Percentiles rank a stretch among this genome's conserved stretches.
phyloP scores from a whole-genome alignment of 2,888 invertebrate genomes.

The Biston stratarius region DNA sequence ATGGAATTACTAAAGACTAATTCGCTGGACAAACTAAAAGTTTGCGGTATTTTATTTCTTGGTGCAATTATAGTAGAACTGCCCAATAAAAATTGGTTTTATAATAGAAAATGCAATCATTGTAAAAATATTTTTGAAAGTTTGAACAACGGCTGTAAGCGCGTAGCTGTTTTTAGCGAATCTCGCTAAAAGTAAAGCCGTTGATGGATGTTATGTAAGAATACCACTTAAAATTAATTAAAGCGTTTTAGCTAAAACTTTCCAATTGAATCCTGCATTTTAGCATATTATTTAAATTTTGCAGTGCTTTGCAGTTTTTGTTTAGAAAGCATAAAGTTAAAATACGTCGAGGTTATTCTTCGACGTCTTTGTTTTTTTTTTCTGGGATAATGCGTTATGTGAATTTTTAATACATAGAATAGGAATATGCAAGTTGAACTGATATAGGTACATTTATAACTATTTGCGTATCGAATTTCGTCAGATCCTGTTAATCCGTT shows the following conservation, averaged over 20 bases:
- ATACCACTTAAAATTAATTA: slow-evolving; percentile 11
- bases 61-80: neutral
- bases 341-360: neutral
- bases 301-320: slow-evolving; percentile 30
- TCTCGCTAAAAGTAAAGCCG: neutral
- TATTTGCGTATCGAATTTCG: no score
- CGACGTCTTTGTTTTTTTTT: no score
- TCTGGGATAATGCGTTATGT: no score
- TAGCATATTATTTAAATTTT: slow-evolving; percentile 38
- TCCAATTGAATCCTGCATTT: slow-evolving; percentile 40
- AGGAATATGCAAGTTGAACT: no score
- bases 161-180: neutral
- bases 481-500: no score
- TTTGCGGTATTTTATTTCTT: neutral
- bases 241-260: slow-evolving; percentile 34
- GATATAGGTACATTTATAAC: no score
- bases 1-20: neutral
- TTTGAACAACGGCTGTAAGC: neutral
- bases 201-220: slow-evolving; percentile 10
- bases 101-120: neutral
- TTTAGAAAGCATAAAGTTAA: slow-evolving; percentile 36
- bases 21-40: neutral
- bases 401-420: no score
- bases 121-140: slow-evolving; percentile 13
- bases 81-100: neutral